Percentiles rank a stretch among this genome's conserved stretches.
phyloP scores from a whole-genome alignment of 2,888 invertebrate genomes.

The Nomada fabriciana region DNA sequence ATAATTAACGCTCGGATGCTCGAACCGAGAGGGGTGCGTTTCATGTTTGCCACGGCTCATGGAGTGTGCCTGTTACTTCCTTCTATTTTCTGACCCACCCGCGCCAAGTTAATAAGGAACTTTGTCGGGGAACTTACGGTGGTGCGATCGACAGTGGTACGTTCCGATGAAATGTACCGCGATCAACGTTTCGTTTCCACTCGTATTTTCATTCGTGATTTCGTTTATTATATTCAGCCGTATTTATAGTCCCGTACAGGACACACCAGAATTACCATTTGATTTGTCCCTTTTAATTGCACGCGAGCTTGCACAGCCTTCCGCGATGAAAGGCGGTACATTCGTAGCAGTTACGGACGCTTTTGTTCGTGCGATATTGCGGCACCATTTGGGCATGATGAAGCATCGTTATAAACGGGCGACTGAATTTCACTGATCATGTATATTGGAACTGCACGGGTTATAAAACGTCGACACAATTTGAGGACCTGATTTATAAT shows the following conservation, averaged over 20 bases:
- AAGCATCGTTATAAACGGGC: constrained; percentile 7
- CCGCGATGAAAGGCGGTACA: neutral
- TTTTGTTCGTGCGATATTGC: neutral
- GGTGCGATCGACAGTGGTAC: too few relatives aligned
- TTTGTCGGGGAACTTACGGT: too few relatives aligned
- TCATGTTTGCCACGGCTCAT: constrained; percentile 28
- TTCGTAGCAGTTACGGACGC: neutral
- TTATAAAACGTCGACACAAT: neutral
- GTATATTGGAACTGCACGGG: neutral
- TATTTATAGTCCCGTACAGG: neutral
- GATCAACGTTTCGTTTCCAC: neutral
- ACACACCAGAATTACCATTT: neutral
- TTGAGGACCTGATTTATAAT: too few relatives aligned
- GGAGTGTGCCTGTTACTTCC: constrained; percentile 16
- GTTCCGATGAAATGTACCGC: neutral
- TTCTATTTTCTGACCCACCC: constrained; percentile 9
- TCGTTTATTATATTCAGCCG: too few relatives aligned
- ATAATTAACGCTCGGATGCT: constrained; percentile 46
- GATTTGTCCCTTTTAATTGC: neutral
- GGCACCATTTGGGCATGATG: neutral
- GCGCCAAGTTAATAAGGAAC: constrained; percentile 1
- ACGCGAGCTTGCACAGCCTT: neutral
- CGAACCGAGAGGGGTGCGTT: neutral
- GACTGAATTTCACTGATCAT: constrained; percentile 20
- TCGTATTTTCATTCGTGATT: neutral